Percentiles rank a stretch among this genome's conserved stretches.
These are phyloP conservation scores for Octodon degus DNA, from an alignment of 2,113 vertebrate species.

Conservation along the genomic window DNA sequence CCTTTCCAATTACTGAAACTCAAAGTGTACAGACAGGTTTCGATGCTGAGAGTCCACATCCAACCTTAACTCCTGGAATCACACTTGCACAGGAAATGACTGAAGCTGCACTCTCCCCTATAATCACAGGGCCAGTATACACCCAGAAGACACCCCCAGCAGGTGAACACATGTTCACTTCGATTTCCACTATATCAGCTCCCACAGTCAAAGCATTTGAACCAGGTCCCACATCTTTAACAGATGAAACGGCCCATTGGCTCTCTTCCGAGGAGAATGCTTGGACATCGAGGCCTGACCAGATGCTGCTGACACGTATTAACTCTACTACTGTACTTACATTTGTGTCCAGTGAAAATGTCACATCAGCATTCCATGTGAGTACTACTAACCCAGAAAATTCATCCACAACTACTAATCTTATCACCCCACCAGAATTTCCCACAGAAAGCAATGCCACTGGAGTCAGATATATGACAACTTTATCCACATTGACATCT, in stretches of 20 bases:
- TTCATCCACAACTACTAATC: constrained; percentile 1
- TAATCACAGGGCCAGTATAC: background rate
- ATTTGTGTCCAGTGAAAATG: constrained; percentile 48
- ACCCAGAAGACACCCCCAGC: background rate
- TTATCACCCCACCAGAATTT: constrained; percentile 19
- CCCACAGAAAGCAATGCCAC: background rate
- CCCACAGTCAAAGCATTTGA: constrained; percentile 36
- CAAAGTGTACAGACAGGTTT: constrained; percentile 6
- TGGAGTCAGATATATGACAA: background rate
- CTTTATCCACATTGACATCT: constrained; percentile 41
- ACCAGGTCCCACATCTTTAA: constrained; percentile 42
- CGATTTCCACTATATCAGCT: constrained; percentile 27
- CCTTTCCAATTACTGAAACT: background rate
- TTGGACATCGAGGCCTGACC: constrained; percentile 46
- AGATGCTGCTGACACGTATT: constrained; percentile 14
- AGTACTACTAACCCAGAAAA: constrained; percentile 23
- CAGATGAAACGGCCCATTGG: background rate
- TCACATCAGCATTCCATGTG: background rate
- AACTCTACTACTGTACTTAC: background rate
- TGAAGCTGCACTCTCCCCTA: background rate
- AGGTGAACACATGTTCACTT: constrained; percentile 17
- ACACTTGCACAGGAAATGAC: background rate
- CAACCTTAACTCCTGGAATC: background rate
- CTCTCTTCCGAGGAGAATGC: constrained; percentile 31
- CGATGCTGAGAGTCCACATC: constrained; percentile 2